These are phyloP conservation scores for Dolomedes plantarius DNA, from an alignment of 2,888 invertebrate genomes.

Conservation along the genomic window DNA sequence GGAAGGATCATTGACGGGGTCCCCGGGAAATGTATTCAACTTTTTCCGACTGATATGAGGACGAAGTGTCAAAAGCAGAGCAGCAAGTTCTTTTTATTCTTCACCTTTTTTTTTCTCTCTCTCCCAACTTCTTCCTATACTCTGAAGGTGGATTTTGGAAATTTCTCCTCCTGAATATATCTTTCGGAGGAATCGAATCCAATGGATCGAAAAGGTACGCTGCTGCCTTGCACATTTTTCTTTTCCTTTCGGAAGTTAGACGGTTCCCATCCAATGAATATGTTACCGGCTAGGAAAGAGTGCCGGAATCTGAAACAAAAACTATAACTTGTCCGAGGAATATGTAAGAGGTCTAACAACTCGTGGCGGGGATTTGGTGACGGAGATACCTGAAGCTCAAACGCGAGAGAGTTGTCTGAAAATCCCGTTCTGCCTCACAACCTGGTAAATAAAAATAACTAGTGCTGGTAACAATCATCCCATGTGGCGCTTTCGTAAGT, in stretches of 20 bases:
- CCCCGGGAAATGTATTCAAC: slow-evolving; percentile 66
- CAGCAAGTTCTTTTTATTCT: background rate
- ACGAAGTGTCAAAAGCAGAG: slow-evolving; percentile 50
- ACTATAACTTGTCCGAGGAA: background rate
- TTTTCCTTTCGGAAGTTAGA: background rate
- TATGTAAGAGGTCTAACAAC: background rate
- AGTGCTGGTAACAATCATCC: too few relatives aligned
- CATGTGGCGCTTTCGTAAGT: too few relatives aligned
- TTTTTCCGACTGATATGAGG: slow-evolving; percentile 57
- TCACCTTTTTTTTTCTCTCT: background rate
- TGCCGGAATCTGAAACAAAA: background rate
- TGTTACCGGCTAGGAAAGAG: background rate
- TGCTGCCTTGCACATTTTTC: background rate
- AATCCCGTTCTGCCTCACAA: too few relatives aligned
- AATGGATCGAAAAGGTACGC: background rate
- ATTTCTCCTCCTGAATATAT: background rate
- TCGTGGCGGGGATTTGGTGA: background rate
- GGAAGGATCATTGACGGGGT: slow-evolving; percentile 43
- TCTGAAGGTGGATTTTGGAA: background rate
- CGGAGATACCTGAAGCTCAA: too few relatives aligned
- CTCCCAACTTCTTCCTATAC: background rate
- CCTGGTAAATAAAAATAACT: too few relatives aligned
- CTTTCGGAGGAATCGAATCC: background rate
- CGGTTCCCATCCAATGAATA: background rate
- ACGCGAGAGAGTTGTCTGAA: too few relatives aligned